phyloP scores from a whole-genome alignment of 1,140 invertebrate species.

The Eumeta japonica region DNA sequence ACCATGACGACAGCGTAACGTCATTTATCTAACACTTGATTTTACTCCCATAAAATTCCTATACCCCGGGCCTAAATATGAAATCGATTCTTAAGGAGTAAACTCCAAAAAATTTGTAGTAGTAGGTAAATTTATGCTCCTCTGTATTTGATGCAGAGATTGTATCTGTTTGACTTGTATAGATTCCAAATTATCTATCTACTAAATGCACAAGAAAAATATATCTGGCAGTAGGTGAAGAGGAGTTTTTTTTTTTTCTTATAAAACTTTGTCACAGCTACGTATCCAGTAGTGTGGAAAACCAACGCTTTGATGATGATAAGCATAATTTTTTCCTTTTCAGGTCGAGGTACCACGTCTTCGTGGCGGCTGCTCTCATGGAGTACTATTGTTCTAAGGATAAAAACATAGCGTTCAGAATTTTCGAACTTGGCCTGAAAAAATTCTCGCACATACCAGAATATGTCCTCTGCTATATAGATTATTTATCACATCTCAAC shows the following conservation, averaged over 20 bases:
- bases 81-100: no score
- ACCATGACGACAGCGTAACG: no score
- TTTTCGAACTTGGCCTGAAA: constrained; percentile 97
- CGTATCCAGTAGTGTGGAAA: not conserved
- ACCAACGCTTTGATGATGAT: not conserved
- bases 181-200: no score
- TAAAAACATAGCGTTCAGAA: constrained; percentile 96
- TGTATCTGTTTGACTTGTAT: no score
- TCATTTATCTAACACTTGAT: no score
- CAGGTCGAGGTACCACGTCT: constrained; percentile 86
- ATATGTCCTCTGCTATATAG: constrained; percentile 93
- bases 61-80: no score
- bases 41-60: no score
- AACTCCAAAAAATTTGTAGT: no score
- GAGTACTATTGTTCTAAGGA: constrained; percentile 99
- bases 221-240: no score
- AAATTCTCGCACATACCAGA: constrained; percentile 93
- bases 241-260: not conserved
- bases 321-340: constrained; percentile 3
- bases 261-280: not conserved
- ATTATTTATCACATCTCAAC: constrained; percentile 97
- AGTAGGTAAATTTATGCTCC: no score
- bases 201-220: no score
- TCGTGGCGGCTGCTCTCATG: constrained; percentile 95
- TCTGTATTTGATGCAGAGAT: no score